phyloP scores from a whole-genome alignment of 2,113 vertebrate genomes.

The Eurypyga helias region DNA sequence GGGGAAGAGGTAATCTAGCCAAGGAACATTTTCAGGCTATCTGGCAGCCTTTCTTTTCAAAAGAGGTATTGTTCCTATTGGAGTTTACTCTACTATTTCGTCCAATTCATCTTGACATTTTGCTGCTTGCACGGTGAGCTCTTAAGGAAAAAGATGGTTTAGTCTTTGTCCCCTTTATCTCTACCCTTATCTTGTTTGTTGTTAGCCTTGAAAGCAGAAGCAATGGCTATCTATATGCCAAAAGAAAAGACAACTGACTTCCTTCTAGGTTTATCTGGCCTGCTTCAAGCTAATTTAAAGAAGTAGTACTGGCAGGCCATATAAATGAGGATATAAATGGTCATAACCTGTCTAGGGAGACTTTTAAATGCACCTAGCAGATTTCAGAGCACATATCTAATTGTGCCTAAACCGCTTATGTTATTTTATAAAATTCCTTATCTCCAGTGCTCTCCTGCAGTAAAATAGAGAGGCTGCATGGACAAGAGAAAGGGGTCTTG shows the following conservation, averaged over 20 bases:
- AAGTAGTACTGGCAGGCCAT: constrained; percentile 48
- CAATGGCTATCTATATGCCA: not conserved
- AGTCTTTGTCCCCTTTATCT: constrained; percentile 8
- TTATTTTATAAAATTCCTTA: constrained; percentile 30
- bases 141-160: not conserved
- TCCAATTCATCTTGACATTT: not conserved
- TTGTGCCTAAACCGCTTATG: constrained; percentile 18
- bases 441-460: not conserved
- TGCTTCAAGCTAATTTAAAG: constrained; percentile 66
- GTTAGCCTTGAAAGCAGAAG: constrained; percentile 2
- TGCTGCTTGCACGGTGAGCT: not conserved
- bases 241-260: constrained; percentile 36
- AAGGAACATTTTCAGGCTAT: constrained; percentile 19
- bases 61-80: constrained; percentile 3
- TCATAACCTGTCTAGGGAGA: constrained; percentile 11
- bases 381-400: constrained; percentile 29
- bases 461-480: not conserved
- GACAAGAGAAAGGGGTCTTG: not conserved
- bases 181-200: not conserved
- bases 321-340: constrained; percentile 49
- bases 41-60: constrained; percentile 38
- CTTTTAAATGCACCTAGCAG: constrained; percentile 16
- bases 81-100: constrained; percentile 12
- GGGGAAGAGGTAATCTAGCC: constrained; percentile 18
- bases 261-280: constrained; percentile 20